Evolutionary conservation across 2,797 vertebrate species (phyloP).

Genomic region (Ctenopoma kingsleyae): DNA sequence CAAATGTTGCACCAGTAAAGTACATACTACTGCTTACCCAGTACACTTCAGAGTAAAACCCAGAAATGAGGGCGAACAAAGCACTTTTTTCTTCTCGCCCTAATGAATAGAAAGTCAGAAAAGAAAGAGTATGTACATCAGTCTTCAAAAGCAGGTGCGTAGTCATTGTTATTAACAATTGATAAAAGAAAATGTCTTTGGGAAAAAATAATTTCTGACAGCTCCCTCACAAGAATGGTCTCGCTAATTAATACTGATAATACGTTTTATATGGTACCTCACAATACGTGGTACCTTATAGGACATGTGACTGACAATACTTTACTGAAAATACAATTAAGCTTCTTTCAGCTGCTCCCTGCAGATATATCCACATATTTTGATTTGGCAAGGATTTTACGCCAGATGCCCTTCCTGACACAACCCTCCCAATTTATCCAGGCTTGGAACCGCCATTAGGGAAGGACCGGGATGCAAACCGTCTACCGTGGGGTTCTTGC

Average conservation of each 20-base stretch:
- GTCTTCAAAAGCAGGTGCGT: background rate
- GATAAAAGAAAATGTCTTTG: background rate
- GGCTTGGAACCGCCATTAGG: no score
- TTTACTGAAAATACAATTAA: no score
- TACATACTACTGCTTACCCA: background rate
- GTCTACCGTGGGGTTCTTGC: no score
- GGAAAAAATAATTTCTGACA: background rate
- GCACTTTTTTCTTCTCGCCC: background rate
- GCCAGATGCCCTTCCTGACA: no score
- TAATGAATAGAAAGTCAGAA: background rate
- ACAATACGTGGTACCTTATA: no score
- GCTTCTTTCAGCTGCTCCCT: no score
- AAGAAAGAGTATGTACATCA: background rate
- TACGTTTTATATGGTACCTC: background rate
- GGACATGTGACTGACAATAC: no score
- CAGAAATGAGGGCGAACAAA: background rate
- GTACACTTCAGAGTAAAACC: background rate
- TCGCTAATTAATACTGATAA: background rate
- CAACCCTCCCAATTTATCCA: no score
- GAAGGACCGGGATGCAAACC: no score
- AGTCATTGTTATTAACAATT: background rate
- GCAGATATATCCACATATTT: no score
- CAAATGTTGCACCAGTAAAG: constrained; percentile 14
- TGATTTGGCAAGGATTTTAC: no score
- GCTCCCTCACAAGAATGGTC: background rate